Conservation (phyloP, 2,113 vertebrate genomes). For the Nymphicus hollandicus region DNA sequence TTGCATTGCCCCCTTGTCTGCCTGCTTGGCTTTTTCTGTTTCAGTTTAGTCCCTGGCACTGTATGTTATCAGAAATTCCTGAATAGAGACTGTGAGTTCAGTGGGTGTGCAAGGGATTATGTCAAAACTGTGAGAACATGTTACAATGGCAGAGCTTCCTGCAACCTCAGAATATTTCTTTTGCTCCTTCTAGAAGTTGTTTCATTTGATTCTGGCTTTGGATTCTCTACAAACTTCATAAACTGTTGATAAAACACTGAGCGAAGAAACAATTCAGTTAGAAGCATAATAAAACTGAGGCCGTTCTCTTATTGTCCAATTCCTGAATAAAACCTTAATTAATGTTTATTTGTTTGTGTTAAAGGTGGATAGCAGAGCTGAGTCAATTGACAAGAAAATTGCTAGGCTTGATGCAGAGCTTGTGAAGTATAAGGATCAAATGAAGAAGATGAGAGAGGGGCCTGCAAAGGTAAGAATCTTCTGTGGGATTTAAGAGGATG, state of each 20-base stretch:
- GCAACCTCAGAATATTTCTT: neutral
- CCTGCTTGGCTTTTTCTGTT: neutral
- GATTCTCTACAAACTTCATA: neutral
- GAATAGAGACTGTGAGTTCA: neutral
- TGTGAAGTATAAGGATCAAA: constrained; percentile 96
- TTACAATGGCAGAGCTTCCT: neutral
- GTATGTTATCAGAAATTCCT: neutral
- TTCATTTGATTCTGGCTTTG: neutral
- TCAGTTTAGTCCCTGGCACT: neutral
- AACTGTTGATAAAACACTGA: neutral
- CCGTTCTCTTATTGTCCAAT: neutral
- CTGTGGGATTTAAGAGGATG: neutral
- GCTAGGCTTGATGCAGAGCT: constrained; percentile 90
- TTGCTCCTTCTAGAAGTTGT: neutral
- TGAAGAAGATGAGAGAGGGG: constrained; percentile 99
- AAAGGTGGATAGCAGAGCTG: constrained; percentile 91
- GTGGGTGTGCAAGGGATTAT: neutral
- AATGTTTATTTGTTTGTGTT: neutral
- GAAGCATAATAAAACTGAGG: neutral
- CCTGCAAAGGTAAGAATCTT: constrained; percentile 87
- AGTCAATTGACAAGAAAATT: constrained; percentile 97
- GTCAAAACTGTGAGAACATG: neutral
- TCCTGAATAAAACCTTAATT: neutral
- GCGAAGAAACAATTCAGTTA: neutral
- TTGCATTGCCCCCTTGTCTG: neutral